phyloP scores from a whole-genome alignment of 2,113 vertebrate genomes.

The Tupaia chinensis region DNA sequence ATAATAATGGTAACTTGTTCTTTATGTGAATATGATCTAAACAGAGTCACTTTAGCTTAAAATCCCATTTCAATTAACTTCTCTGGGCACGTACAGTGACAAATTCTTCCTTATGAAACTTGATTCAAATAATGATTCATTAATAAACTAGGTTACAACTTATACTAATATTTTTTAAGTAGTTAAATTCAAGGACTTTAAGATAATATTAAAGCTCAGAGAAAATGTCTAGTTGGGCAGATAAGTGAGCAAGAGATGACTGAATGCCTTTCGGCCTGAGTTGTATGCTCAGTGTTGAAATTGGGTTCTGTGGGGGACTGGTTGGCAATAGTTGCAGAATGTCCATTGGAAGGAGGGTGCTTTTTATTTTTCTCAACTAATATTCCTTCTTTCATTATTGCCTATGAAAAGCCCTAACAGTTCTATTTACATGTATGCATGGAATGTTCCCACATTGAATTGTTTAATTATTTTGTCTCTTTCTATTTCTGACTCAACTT shows the following conservation, averaged over 20 bases:
- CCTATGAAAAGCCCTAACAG: not conserved
- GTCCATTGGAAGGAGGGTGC: constrained; percentile 17
- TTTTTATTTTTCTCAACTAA: constrained; percentile 17
- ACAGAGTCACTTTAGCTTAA: not conserved
- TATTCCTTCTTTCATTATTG: constrained; percentile 10
- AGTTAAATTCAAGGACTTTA: constrained; percentile 32
- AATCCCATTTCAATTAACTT: not conserved
- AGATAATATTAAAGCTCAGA: constrained; percentile 40
- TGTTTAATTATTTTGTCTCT: not conserved
- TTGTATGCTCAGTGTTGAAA: not conserved
- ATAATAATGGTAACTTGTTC: not conserved
- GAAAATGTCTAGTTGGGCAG: not conserved
- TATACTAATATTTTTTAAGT: constrained; percentile 25
- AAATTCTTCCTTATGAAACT: constrained; percentile 18
- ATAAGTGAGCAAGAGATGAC: not conserved
- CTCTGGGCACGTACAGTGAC: not conserved
- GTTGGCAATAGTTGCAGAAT: not conserved
- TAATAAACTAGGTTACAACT: constrained; percentile 20
- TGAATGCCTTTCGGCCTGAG: not conserved
- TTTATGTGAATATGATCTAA: constrained; percentile 17
- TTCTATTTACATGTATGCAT: constrained; percentile 12
- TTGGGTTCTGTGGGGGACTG: not conserved
- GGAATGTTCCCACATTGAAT: constrained; percentile 23
- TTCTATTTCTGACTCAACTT: constrained; percentile 52
- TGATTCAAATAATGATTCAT: constrained; percentile 42